These are phyloP conservation scores for Scolopax mira DNA, from an alignment of 2,113 vertebrate species.

Conservation along the genomic window DNA sequence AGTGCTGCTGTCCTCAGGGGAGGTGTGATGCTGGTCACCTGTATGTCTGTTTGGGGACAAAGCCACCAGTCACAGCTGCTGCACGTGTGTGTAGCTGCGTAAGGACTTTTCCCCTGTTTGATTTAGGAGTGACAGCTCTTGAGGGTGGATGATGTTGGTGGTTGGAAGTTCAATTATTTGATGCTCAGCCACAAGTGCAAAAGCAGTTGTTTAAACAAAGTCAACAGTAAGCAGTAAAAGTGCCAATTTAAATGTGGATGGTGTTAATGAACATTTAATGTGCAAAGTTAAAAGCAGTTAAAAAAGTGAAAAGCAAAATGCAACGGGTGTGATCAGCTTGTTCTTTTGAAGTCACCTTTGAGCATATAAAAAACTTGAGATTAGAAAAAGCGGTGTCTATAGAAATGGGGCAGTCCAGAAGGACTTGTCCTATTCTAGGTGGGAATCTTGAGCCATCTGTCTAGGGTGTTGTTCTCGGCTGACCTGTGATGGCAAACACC, in stretches of 20 bases:
- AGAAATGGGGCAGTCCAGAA: neutral
- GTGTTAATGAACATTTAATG: neutral
- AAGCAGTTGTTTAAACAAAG: constrained; percentile 10
- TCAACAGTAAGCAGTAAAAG: neutral
- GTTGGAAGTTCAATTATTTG: neutral
- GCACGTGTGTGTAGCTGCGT: neutral
- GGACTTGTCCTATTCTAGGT: neutral
- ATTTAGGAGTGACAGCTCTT: neutral
- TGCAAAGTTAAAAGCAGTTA: neutral
- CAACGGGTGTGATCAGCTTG: neutral
- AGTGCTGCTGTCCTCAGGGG: neutral
- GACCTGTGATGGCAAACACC: neutral
- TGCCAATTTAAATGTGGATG: neutral
- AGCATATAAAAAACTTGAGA: neutral
- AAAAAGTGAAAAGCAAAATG: neutral
- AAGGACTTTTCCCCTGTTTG: neutral
- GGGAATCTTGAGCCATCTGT: neutral
- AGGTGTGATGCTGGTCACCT: neutral
- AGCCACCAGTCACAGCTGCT: neutral
- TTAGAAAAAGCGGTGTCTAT: neutral
- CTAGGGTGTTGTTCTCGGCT: neutral
- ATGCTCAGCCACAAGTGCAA: neutral
- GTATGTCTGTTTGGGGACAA: neutral
- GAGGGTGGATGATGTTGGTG: neutral
- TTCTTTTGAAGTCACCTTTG: neutral